These are phyloP conservation scores for Rhimphoctona megacephalus DNA, from an alignment of 2,888 invertebrate species.

Conservation along the genomic window DNA sequence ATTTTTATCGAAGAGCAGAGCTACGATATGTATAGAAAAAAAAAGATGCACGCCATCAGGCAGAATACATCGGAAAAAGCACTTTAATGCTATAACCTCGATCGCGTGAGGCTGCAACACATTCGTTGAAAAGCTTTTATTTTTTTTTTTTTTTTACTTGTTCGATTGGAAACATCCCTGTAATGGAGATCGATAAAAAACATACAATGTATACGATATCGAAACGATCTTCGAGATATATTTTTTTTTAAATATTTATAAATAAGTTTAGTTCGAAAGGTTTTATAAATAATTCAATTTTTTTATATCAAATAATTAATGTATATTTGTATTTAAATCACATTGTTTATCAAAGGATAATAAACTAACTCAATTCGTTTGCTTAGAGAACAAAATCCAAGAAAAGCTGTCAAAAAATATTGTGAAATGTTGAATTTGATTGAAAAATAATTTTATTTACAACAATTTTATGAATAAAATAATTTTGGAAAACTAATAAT, in stretches of 20 bases:
- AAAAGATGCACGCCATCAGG: slow-evolving; percentile 35
- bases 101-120: slow-evolving; percentile 33
- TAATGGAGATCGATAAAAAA: slow-evolving; percentile 47
- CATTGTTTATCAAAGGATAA: background rate
- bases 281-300: background rate
- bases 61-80: slow-evolving; percentile 4
- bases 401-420: too few relatives aligned
- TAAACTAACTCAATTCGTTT: background rate
- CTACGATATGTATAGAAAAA: slow-evolving; percentile 24
- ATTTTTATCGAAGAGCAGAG: slow-evolving; percentile 6
- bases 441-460: too few relatives aligned
- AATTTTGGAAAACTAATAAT: too few relatives aligned
- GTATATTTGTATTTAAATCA: too few relatives aligned
- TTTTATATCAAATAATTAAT: background rate
- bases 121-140: slow-evolving; percentile 22
- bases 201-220: slow-evolving; percentile 32
- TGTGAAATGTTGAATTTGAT: too few relatives aligned
- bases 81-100: slow-evolving; percentile 20
- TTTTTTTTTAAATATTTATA: background rate
- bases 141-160: slow-evolving; percentile 21
- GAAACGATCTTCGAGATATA: slow-evolving; percentile 29
- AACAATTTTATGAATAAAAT: background rate
- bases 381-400: background rate
- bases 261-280: background rate
- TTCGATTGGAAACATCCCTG: slow-evolving; percentile 11